Percentiles rank a stretch among this genome's conserved stretches.
Evolutionary conservation across 2,797 vertebrate species (phyloP).

Genomic region (Mormyrus proboscirostris): DNA sequence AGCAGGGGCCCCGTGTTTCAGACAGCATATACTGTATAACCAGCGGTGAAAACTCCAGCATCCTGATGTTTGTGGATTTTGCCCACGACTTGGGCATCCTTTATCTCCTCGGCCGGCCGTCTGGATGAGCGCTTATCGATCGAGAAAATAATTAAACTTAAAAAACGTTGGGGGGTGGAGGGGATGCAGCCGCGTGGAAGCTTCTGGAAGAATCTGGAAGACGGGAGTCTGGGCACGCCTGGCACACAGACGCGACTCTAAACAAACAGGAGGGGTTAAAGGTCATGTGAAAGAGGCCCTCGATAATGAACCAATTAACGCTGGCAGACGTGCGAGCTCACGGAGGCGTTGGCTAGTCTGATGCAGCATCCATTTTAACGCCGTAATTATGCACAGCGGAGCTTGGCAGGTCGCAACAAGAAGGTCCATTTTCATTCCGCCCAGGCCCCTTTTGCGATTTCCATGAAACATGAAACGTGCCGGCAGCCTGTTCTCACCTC

Average conservation of each 20-base stretch:
- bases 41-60: background rate
- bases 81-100: background rate
- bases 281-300: background rate
- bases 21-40: background rate
- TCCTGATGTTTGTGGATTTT: background rate
- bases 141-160: background rate
- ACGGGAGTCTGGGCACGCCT: background rate
- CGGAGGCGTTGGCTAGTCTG: background rate
- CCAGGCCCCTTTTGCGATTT: background rate
- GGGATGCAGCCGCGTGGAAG: background rate
- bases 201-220: background rate
- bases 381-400: background rate
- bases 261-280: background rate
- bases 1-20: background rate
- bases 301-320: conserved; percentile 1
- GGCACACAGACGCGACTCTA: background rate
- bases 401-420: background rate
- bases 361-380: background rate
- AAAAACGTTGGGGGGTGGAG: background rate
- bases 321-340: background rate
- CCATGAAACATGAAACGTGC: background rate
- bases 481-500: background rate
- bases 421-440: background rate
- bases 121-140: background rate
- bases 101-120: background rate